phyloP scores from a whole-genome alignment of 2,888 invertebrate genomes.

The Aproaerema taeniolella region DNA sequence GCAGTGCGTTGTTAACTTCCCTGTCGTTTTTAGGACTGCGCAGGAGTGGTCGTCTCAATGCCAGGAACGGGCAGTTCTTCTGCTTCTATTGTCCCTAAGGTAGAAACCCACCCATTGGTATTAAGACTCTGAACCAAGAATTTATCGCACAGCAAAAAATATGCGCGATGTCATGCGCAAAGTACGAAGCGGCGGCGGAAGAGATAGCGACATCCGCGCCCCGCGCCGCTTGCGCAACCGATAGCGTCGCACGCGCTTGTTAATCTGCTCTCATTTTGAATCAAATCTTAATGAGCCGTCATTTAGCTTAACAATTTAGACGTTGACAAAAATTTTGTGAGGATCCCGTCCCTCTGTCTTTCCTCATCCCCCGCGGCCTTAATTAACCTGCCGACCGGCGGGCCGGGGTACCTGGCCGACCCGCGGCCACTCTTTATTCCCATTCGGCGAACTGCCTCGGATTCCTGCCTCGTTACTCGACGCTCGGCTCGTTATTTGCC shows the following conservation, averaged over 20 bases:
- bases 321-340: neutral
- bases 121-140: too few species aligned
- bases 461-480: constrained; percentile 10
- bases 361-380: constrained; percentile 1
- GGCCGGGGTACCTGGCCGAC: constrained; percentile 4
- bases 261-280: neutral
- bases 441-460: constrained; percentile 35
- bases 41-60: too few species aligned
- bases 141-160: neutral
- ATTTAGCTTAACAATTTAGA: neutral
- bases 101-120: too few species aligned
- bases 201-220: constrained; percentile 8
- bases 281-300: neutral
- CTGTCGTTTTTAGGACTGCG: neutral
- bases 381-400: constrained; percentile 3
- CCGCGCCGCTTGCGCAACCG: neutral
- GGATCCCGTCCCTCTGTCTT: neutral
- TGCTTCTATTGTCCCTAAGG: too few species aligned
- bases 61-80: too few species aligned
- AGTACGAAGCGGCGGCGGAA: neutral
- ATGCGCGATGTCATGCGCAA: neutral
- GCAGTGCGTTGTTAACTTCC: neutral
- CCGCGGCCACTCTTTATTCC: constrained; percentile 19
- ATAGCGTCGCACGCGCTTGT: neutral
- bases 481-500: constrained; percentile 7